Percentiles rank a stretch among this genome's conserved stretches.
phyloP scores from a whole-genome alignment of 2,888 invertebrate genomes.

The Bimastos eiseni region DNA sequence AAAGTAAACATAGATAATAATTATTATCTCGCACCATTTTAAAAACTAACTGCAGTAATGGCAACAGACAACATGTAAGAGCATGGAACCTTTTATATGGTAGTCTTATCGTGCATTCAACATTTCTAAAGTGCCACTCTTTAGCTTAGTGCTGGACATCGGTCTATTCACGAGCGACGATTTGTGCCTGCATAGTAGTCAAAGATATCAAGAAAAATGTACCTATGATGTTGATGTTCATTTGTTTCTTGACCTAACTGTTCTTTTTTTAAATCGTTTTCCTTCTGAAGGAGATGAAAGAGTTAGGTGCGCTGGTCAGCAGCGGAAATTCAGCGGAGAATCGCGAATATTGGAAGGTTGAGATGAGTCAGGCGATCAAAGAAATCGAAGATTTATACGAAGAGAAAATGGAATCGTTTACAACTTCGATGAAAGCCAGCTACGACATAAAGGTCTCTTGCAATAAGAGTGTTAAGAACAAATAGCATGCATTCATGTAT shows the following conservation, averaged over 20 bases:
- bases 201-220: not conserved
- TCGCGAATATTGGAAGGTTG: not conserved
- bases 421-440: not conserved
- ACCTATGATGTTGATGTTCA: not conserved
- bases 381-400: constrained; percentile 24
- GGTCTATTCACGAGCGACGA: too few species aligned
- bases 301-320: not conserved
- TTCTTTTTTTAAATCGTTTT: not conserved
- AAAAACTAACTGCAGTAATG: too few species aligned
- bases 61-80: too few species aligned
- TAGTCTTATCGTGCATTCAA: too few species aligned
- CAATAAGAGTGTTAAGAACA: not conserved
- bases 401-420: constrained; percentile 4
- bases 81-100: too few species aligned
- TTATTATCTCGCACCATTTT: too few species aligned
- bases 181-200: too few species aligned
- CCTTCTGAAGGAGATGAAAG: constrained; percentile 14
- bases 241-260: not conserved
- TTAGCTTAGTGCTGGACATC: too few species aligned
- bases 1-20: too few species aligned
- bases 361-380: constrained; percentile 22
- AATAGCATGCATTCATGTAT: not conserved
- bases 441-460: not conserved
- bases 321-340: not conserved
- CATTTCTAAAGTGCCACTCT: too few species aligned